phyloP scores from a whole-genome alignment of 2,797 vertebrate genomes.

The Delichon dasypus region DNA sequence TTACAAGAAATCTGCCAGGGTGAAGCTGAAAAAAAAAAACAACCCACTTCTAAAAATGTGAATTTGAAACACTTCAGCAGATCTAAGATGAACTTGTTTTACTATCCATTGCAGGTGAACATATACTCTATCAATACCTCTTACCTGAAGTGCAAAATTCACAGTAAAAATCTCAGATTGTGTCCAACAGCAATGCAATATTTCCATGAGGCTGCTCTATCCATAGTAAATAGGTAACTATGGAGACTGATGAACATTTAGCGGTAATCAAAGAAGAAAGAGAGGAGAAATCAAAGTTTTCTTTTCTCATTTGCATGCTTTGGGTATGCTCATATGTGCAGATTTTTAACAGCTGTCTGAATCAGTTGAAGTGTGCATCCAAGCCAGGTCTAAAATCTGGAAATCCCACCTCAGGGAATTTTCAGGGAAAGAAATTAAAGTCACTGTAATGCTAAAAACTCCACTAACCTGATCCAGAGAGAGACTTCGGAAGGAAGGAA shows the following conservation, averaged over 20 bases:
- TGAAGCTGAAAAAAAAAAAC: neutral
- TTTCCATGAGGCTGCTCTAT: neutral
- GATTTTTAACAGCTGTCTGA: conserved; percentile 9
- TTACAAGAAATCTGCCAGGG: neutral
- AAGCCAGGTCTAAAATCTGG: neutral
- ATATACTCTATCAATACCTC: neutral
- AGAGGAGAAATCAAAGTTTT: neutral
- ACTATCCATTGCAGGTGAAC: neutral
- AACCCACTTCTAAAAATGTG: neutral
- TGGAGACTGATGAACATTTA: neutral
- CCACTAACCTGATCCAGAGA: neutral
- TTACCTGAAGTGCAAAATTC: neutral
- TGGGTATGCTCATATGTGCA: neutral
- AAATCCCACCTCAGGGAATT: neutral
- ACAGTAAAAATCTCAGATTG: neutral
- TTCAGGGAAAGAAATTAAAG: neutral
- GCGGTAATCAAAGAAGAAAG: neutral
- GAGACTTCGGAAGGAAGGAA: neutral
- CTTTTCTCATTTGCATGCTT: conserved; percentile 4
- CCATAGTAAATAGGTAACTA: neutral
- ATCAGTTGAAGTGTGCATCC: neutral
- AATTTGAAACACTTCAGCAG: neutral
- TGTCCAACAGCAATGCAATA: neutral
- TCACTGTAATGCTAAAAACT: neutral
- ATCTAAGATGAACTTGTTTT: neutral